Base-by-base conservation (phyloP, 2,113 vertebrate species). In the Plotosus lineatus region DNA sequence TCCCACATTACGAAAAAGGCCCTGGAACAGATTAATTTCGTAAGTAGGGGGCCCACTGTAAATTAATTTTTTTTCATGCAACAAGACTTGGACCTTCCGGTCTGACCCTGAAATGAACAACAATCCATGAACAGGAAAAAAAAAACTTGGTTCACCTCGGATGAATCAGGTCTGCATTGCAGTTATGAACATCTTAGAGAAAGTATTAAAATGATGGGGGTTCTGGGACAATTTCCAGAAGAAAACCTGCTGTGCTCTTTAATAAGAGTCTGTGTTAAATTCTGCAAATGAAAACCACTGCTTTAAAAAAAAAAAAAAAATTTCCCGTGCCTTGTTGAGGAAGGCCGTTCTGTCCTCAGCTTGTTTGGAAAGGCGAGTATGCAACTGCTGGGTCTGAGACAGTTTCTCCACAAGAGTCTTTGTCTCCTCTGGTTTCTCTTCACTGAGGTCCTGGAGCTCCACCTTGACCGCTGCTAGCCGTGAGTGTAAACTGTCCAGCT, bases 401-500 rank as follows among this genome's bases (percentile, higher is more conserved):
- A 97, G 84, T 19, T 89, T 89, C 82, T 98, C 96, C 77, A 92
- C 92, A 86, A 97, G 87, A 48, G 90, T 83, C 58, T 94, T 93
- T 0, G 88, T 90, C 1, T 95, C 94, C 69, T 91, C 90, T 0
- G 95, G 95, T 11, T 92, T 88, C 83, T 95, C 94, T 86, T 95
- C 94, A 6, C 90, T 89, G 6, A 95, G 21, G 80, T 97, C 96
- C 61, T 96, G 96, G 56, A 98, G 88, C 76, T 96, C 95, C 21
- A 94, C 93, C 85, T 98, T 96, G 80, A 98, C 88, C 0, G 92
- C 91, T 0, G 94, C 94, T 42, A 97, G 85, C 50, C 91, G 91
- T 40, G 95, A 94, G 87, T 95, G 97, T 94, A 96, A 97, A 44
- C 86, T 73, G 10, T 98, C 95, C 48, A 99, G 86, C 90, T 96